Percentiles rank a stretch among this genome's conserved stretches.
These are phyloP conservation scores for Lacerta bilineata DNA, from an alignment of 2,797 vertebrate genomes.

Conservation along the genomic window DNA sequence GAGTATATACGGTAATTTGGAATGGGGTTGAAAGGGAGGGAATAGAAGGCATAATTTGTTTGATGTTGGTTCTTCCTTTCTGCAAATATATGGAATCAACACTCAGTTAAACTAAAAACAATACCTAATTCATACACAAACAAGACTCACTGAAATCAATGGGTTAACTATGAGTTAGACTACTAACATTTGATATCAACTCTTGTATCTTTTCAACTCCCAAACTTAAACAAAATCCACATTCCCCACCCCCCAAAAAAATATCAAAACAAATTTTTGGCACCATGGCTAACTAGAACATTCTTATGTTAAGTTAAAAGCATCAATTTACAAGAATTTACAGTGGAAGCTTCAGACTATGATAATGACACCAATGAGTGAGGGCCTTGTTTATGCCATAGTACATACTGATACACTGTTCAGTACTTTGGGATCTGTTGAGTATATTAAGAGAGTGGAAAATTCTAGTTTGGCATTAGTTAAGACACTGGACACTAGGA, in stretches of 20 bases:
- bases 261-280: background rate
- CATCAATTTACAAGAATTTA: too few relatives aligned
- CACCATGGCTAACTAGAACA: too few relatives aligned
- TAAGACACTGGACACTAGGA: background rate
- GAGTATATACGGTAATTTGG: too few relatives aligned
- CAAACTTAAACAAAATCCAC: background rate
- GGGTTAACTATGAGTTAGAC: too few relatives aligned
- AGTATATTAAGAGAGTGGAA: background rate
- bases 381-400: background rate
- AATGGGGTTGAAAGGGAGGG: background rate
- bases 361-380: background rate
- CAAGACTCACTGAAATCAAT: too few relatives aligned
- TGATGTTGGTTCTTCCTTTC: background rate
- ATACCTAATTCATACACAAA: background rate
- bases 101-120: conserved; percentile 1
- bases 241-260: too few relatives aligned
- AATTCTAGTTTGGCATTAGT: conserved; percentile 18
- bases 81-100: background rate
- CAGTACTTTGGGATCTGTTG: background rate
- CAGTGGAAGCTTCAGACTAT: background rate
- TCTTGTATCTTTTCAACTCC: background rate
- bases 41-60: background rate
- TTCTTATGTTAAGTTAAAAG: too few relatives aligned
- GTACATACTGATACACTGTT: background rate
- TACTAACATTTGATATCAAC: too few relatives aligned